Evolutionary conservation across 2,113 vertebrate species (phyloP).

Genomic region (Conger conger): DNA sequence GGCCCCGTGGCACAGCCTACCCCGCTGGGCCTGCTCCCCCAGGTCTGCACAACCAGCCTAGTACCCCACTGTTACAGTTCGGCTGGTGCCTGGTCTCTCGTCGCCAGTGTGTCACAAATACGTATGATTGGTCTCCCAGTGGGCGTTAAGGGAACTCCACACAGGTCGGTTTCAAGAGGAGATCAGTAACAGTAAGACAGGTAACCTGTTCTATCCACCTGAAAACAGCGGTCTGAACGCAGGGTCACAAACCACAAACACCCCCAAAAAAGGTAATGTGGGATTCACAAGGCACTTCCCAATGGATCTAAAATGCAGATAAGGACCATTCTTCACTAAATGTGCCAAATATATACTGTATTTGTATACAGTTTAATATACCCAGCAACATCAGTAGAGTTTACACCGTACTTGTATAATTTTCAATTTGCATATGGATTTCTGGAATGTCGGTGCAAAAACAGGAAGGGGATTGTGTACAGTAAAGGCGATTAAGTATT

Average conservation of each 20-base stretch:
- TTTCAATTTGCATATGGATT: no score
- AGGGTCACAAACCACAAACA: neutral
- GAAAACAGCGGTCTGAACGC: slow-evolving; percentile 16
- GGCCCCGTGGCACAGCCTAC: neutral
- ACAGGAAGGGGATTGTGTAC: no score
- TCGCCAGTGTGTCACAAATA: slow-evolving; percentile 21
- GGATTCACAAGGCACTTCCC: no score
- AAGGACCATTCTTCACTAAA: no score
- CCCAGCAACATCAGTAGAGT: no score
- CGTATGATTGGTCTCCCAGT: slow-evolving; percentile 1
- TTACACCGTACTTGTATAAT: no score
- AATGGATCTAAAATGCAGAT: no score
- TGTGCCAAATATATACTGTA: no score
- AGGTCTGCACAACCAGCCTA: neutral
- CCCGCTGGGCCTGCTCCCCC: neutral
- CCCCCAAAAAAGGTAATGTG: no score
- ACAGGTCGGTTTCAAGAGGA: neutral
- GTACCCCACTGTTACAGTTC: neutral
- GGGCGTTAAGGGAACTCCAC: neutral
- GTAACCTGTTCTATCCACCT: neutral
- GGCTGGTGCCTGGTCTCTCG: neutral
- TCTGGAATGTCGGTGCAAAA: no score
- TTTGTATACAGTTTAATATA: no score
- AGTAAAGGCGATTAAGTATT: no score
- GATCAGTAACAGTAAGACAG: neutral